Evolutionary conservation across 2,888 invertebrate genomes (phyloP).

Genomic region (Trissolcus japonicus): DNA sequence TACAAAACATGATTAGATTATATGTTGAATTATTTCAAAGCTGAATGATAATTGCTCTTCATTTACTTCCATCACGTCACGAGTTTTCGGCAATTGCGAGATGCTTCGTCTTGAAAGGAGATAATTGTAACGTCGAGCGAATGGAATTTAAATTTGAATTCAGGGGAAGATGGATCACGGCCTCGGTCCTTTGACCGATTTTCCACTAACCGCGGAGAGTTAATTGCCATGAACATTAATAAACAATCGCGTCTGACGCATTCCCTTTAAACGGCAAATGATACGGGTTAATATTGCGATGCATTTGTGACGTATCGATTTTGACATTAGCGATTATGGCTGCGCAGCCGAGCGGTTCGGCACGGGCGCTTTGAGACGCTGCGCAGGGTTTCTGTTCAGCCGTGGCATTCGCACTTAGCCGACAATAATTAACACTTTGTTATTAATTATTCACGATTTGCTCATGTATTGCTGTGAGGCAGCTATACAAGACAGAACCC

Average conservation of each 20-base stretch:
- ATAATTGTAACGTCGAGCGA: too few species aligned
- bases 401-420: conserved; percentile 33
- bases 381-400: conserved; percentile 21
- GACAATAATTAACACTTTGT: conserved; percentile 43
- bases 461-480: conserved; percentile 14
- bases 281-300: conserved; percentile 31
- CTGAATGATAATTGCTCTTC: background rate
- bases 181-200: too few species aligned
- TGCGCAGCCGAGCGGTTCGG: conserved; percentile 23
- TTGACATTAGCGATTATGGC: conserved; percentile 38
- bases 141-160: too few species aligned
- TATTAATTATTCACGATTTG: conserved; percentile 38
- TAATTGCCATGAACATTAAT: conserved; percentile 13
- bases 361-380: conserved; percentile 19
- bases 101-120: too few species aligned
- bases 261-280: conserved; percentile 10
- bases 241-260: conserved; percentile 4
- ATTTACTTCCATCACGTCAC: conserved; percentile 11
- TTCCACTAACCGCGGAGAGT: background rate
- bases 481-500: conserved; percentile 11
- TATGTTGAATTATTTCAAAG: conserved; percentile 14
- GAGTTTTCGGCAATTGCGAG: conserved; percentile 4
- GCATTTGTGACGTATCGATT: conserved; percentile 39
- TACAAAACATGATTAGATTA: conserved; percentile 18
- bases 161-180: too few species aligned